phyloP scores from a whole-genome alignment of 1,140 invertebrate genomes.

The Orchestia grillus region DNA sequence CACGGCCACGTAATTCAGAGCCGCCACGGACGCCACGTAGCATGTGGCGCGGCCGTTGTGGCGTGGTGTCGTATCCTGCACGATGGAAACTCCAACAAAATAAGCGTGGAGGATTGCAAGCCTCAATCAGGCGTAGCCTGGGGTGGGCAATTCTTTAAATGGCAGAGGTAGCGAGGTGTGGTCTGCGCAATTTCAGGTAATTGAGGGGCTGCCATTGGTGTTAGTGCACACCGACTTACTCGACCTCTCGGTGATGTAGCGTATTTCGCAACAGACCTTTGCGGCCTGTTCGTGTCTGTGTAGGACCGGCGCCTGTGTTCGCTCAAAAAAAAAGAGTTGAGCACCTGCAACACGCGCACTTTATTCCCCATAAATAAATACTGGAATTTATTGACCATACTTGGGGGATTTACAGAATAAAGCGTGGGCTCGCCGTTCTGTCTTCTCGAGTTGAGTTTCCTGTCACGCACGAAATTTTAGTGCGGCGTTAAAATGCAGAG shows the following conservation, averaged over 20 bases:
- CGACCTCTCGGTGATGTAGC: neutral
- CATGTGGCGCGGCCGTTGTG: too few species aligned
- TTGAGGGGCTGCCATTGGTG: conserved; percentile 16
- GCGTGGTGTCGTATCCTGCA: too few species aligned
- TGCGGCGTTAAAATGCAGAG: too few species aligned
- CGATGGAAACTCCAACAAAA: neutral
- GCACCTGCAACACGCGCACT: neutral
- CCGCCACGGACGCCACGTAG: too few species aligned
- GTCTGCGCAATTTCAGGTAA: conserved; percentile 11
- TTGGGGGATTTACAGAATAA: neutral
- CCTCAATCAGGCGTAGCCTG: neutral
- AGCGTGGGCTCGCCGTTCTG: neutral
- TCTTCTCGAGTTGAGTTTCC: neutral
- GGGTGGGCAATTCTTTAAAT: conserved; percentile 40
- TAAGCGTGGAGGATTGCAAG: neutral
- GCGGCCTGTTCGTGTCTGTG: neutral
- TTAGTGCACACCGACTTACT: neutral
- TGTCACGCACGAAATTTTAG: too few species aligned
- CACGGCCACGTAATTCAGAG: too few species aligned
- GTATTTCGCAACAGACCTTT: neutral
- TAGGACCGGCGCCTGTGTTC: neutral
- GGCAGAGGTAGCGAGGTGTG: conserved; percentile 45
- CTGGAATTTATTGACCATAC: neutral
- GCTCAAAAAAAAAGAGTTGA: neutral
- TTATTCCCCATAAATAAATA: neutral